phyloP scores from a whole-genome alignment of 2,888 invertebrate genomes.

The Folsomia manolachei region DNA sequence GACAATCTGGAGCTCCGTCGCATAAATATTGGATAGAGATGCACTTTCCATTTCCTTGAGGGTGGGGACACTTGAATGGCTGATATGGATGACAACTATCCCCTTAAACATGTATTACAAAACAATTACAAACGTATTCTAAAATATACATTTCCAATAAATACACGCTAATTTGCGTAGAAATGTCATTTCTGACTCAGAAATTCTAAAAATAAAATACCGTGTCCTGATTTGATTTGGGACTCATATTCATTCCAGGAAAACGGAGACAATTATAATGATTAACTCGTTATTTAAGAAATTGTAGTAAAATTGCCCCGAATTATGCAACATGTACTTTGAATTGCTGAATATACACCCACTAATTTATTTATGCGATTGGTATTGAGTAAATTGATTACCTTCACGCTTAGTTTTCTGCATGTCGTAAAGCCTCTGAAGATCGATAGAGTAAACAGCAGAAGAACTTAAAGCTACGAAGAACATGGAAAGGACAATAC shows the following conservation, averaged over 20 bases:
- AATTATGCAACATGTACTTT: too few relatives aligned
- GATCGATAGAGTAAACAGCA: slow-evolving; percentile 50
- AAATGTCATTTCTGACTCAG: too few relatives aligned
- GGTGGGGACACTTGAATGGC: slow-evolving; percentile 87
- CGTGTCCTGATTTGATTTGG: too few relatives aligned
- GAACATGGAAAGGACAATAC: slow-evolving; percentile 45
- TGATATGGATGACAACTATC: slow-evolving; percentile 88
- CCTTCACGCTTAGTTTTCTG: slow-evolving; percentile 50
- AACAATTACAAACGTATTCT: neutral
- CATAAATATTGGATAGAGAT: slow-evolving; percentile 72
- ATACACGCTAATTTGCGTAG: too few relatives aligned
- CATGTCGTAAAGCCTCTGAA: slow-evolving; percentile 49
- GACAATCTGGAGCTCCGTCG: slow-evolving; percentile 65
- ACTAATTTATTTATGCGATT: too few relatives aligned
- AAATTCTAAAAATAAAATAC: too few relatives aligned
- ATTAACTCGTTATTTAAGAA: too few relatives aligned
- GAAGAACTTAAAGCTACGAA: slow-evolving; percentile 49
- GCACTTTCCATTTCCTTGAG: slow-evolving; percentile 76
- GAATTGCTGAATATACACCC: too few relatives aligned
- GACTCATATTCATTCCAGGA: too few relatives aligned
- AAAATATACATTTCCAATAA: too few relatives aligned
- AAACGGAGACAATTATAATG: too few relatives aligned
- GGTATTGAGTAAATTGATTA: slow-evolving; percentile 26
- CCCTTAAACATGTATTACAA: slow-evolving; percentile 52
- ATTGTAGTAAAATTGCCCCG: too few relatives aligned